phyloP scores from a whole-genome alignment of 2,888 invertebrate genomes.

The Phortica okadai region DNA sequence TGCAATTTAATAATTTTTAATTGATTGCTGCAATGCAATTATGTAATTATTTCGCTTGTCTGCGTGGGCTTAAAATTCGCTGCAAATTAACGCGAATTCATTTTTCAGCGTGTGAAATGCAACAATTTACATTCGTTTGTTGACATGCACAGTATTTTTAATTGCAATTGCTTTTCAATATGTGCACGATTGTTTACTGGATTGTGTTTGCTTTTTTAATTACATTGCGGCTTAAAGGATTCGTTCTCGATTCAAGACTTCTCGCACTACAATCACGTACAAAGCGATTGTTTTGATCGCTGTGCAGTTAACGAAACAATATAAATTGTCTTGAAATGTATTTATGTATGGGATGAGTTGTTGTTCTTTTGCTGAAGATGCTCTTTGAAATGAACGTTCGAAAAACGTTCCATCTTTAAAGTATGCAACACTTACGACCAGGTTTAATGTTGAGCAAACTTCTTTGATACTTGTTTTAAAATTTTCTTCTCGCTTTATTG shows the following conservation, averaged over 20 bases:
- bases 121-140: not conserved
- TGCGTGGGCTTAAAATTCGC: not conserved
- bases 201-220: not conserved
- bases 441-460: too few relatives aligned
- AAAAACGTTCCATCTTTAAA: too few relatives aligned
- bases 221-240: not conserved
- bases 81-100: not conserved
- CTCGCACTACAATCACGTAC: not conserved
- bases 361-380: too few relatives aligned
- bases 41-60: constrained; percentile 2
- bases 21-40: constrained; percentile 2
- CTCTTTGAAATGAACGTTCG: too few relatives aligned
- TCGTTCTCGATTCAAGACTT: not conserved
- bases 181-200: not conserved
- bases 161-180: not conserved
- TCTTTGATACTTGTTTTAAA: too few relatives aligned
- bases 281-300: too few relatives aligned
- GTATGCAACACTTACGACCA: too few relatives aligned
- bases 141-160: not conserved
- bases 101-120: not conserved
- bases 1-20: not conserved
- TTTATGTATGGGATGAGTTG: too few relatives aligned
- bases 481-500: too few relatives aligned
- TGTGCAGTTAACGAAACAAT: too few relatives aligned
- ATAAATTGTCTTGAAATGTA: too few relatives aligned